Evolutionary conservation across 2,797 vertebrate genomes (phyloP).

Genomic region (Chelmon rostratus): DNA sequence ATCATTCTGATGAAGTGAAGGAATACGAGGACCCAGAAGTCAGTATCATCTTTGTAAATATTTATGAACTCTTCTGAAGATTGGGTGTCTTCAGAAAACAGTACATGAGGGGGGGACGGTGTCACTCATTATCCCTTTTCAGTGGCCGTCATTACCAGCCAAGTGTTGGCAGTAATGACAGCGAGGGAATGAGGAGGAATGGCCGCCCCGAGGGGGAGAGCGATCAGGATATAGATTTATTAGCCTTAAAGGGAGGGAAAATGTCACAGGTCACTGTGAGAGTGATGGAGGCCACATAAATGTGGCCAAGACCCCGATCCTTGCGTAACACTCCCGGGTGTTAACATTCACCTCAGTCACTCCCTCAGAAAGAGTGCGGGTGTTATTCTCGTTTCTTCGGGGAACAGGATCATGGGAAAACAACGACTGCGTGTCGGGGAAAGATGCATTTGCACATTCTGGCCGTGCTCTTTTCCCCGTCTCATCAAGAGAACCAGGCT

Average conservation of each 20-base stretch:
- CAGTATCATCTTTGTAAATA: not conserved
- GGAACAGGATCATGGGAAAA: too few species aligned
- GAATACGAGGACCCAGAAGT: not conserved
- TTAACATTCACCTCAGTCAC: not conserved
- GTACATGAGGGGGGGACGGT: not conserved
- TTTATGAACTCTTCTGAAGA: not conserved
- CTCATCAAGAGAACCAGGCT: too few species aligned
- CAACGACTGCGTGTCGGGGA: too few species aligned
- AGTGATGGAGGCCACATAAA: slow-evolving; percentile 34
- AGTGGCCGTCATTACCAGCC: slow-evolving; percentile 15
- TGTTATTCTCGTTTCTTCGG: not conserved
- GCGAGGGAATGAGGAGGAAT: slow-evolving; percentile 1
- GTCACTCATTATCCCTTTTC: slow-evolving; percentile 9
- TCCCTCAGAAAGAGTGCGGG: not conserved
- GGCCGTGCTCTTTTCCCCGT: too few species aligned
- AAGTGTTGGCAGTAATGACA: slow-evolving; percentile 30
- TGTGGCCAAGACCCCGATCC: slow-evolving; percentile 1
- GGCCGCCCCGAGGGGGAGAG: not conserved
- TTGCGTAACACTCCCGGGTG: not conserved
- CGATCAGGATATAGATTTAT: slow-evolving; percentile 47
- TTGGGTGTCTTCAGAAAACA: not conserved
- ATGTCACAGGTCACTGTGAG: slow-evolving; percentile 37
- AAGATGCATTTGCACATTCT: too few species aligned
- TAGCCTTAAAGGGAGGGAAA: slow-evolving; percentile 10
- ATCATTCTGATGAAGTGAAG: too few species aligned